These are phyloP conservation scores for Hyperoplus lanceolatus DNA, from an alignment of 2,797 vertebrate species.

Conservation along the genomic window DNA sequence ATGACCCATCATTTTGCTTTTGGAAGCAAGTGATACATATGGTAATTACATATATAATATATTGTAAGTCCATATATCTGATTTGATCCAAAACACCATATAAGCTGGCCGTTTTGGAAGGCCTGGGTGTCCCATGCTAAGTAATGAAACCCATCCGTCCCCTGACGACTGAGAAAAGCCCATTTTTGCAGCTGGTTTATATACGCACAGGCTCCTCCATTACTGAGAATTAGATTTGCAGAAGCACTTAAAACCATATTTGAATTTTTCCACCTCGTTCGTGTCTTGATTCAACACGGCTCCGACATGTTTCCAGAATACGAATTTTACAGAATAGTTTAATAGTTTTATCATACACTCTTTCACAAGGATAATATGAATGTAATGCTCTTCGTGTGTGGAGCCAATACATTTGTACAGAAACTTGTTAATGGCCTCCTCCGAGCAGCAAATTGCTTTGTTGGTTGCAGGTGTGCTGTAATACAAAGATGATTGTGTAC, in stretches of 20 bases:
- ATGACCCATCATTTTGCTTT: constrained; percentile 17
- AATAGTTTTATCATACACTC: background rate
- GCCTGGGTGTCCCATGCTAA: constrained; percentile 38
- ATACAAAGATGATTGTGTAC: background rate
- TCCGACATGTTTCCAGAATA: constrained; percentile 27
- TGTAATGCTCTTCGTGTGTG: constrained; percentile 35
- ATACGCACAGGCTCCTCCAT: constrained; percentile 4
- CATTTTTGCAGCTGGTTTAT: constrained; percentile 35
- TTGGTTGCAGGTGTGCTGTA: constrained; percentile 46
- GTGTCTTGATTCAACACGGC: constrained; percentile 5
- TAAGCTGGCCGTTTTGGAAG: constrained; percentile 8
- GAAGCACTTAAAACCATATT: constrained; percentile 8
- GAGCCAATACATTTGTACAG: constrained; percentile 12
- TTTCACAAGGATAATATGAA: background rate
- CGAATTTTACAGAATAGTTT: constrained; percentile 10
- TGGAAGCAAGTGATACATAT: constrained; percentile 17
- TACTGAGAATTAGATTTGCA: constrained; percentile 36
- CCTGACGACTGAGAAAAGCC: constrained; percentile 28
- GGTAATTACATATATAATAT: constrained; percentile 3
- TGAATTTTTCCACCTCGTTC: constrained; percentile 22
- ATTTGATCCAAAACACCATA: constrained; percentile 17
- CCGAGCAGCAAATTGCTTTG: constrained; percentile 45
- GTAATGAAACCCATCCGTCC: constrained; percentile 44
- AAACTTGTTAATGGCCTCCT: constrained; percentile 28
- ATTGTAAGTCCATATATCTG: background rate